Conservation (phyloP, 2,113 vertebrate species). For the Morone chrysops region DNA sequence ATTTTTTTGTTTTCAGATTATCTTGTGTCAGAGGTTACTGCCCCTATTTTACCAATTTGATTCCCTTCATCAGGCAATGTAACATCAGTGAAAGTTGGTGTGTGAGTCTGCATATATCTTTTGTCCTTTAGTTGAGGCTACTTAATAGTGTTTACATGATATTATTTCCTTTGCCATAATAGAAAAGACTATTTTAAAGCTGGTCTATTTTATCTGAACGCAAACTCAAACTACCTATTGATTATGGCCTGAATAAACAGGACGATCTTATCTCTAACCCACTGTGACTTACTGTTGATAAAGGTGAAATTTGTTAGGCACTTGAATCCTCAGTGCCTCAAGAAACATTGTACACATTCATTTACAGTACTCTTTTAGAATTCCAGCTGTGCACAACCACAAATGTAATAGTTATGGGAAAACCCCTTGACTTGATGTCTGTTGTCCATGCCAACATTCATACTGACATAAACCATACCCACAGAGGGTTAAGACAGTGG, state of each 20-base stretch:
- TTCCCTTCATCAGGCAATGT: not conserved
- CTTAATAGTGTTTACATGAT: constrained; percentile 22
- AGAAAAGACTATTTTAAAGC: constrained; percentile 13
- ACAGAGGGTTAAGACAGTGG: constrained; percentile 11
- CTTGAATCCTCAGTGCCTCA: constrained; percentile 38
- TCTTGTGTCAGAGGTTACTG: not conserved
- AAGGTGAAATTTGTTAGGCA: not conserved
- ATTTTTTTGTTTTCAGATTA: constrained; percentile 5
- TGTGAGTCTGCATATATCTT: constrained; percentile 2
- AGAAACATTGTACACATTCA: constrained; percentile 14
- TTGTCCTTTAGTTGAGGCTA: constrained; percentile 1
- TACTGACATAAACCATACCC: not conserved
- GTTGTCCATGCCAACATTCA: not conserved
- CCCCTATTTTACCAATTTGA: not conserved
- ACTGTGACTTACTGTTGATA: constrained; percentile 44
- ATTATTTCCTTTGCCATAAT: not conserved
- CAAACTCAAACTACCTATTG: constrained; percentile 54
- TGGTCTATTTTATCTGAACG: constrained; percentile 19
- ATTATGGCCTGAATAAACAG: constrained; percentile 54
- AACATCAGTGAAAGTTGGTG: not conserved
- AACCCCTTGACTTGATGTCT: not conserved
- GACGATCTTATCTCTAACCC: constrained; percentile 36
- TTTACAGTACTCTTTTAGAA: constrained; percentile 19
- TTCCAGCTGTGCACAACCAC: constrained; percentile 13
- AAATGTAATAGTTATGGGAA: not conserved